Conservation (phyloP, 2,113 vertebrate species). For the Orientallactaga bullata region DNA sequence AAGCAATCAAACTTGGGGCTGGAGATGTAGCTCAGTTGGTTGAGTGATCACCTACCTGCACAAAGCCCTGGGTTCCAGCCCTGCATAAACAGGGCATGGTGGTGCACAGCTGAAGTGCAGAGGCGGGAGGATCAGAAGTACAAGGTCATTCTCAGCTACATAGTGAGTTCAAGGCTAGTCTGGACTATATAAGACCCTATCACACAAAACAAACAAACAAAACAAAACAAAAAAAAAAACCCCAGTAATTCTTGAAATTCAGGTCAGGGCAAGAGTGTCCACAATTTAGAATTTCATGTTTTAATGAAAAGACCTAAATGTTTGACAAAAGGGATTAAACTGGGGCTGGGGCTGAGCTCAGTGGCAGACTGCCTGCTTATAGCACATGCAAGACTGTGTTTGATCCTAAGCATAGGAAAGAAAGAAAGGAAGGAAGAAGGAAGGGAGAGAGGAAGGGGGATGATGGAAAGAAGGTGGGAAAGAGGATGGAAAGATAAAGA, state of each 20-base stretch:
- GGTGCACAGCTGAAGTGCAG: background rate
- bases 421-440: background rate
- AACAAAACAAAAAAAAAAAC: background rate
- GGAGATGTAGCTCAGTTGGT: background rate
- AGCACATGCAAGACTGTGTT: background rate
- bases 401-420: background rate
- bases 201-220: background rate
- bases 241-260: background rate
- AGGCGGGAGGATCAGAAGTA: background rate
- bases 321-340: background rate
- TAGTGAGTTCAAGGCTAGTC: background rate
- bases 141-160: background rate
- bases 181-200: background rate
- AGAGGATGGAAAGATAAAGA: background rate
- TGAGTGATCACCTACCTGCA: background rate
- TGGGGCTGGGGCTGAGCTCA: background rate
- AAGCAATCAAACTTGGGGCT: background rate
- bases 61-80: background rate
- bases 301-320: background rate
- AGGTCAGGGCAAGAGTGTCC: background rate
- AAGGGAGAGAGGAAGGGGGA: background rate
- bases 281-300: background rate
- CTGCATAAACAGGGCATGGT: background rate
- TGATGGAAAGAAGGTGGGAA: background rate
- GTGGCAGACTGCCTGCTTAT: background rate